Base-by-base conservation (phyloP, 2,113 vertebrate species). In the Pseudorasbora parva region DNA sequence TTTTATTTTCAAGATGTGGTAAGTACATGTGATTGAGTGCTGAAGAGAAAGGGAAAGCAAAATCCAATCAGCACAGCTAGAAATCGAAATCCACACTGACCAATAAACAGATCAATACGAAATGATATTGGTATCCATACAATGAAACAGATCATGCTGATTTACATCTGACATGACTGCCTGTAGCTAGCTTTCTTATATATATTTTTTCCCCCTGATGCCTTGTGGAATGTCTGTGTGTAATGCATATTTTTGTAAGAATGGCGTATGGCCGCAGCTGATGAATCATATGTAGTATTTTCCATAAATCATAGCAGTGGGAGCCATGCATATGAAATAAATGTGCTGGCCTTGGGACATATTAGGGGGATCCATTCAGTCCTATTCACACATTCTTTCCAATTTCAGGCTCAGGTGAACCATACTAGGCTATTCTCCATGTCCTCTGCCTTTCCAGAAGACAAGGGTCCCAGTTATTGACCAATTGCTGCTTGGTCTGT, bases 401-500 rank as follows among this genome's bases (percentile, higher is more conserved):
- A 92, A 92, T 93, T 93, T 93, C 91, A 94, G 88, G 91, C 93
- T 92, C 82, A 75, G 85, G 75, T 92, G 86, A 91, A 85, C 89
- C 69, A 41, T 82, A 73, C 84, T 81, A 72, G 54, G 86, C 87
- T 88, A 89, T 88, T 90, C 86, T 89, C 82, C 69, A 85, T 87
- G 87, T 88, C 89, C 88, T 73, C 76, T 77, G 74, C 57, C 66
- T 60, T 64, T 25, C 49, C 78, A 72, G 77, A 75, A 75, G 64
- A 69, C 62, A 57, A 23, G 69, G 80, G 33, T 79, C 49, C 85
- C 0, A 47, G 84, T 88, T 81, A 83, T 82, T 86, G 83, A 85
- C 82, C 86, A 86, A 87, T 86, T 82, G 76, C 54, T 83, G 88
- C 60, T 27, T 43, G 51, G 49, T 84, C 75, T 81, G 49, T n/a